Percentiles rank a stretch among this genome's conserved stretches.
These are phyloP conservation scores for Meda fulgida DNA, from an alignment of 2,797 vertebrate genomes.

Conservation along the genomic window DNA sequence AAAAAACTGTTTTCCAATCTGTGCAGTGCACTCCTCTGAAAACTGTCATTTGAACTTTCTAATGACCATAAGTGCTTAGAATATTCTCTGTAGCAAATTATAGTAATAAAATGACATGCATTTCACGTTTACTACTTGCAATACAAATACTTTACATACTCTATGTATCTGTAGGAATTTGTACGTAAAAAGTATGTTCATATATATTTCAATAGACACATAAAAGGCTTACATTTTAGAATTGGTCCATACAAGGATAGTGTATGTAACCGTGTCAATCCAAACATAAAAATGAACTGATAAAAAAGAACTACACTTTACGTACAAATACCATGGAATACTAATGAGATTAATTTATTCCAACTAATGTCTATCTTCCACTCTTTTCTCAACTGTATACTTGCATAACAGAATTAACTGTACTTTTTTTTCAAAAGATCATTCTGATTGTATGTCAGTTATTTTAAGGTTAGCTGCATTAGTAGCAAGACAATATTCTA, in stretches of 20 bases:
- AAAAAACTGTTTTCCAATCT: constrained; percentile 44
- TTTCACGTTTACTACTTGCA: constrained; percentile 53
- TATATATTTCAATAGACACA: constrained; percentile 25
- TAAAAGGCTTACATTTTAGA: neutral
- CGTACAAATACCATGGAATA: neutral
- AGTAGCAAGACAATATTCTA: neutral
- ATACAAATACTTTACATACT: constrained; percentile 46
- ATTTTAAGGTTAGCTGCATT: neutral
- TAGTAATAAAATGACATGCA: constrained; percentile 45
- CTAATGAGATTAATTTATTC: constrained; percentile 1
- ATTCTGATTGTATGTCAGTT: neutral
- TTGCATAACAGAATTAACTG: neutral
- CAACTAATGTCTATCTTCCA: neutral
- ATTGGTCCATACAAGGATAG: neutral
- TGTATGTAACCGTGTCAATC: neutral
- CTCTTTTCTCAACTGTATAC: constrained; percentile 24
- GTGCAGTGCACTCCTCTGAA: constrained; percentile 69
- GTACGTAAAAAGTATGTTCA: constrained; percentile 29
- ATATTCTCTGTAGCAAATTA: constrained; percentile 76
- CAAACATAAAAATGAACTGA: neutral
- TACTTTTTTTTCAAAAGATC: neutral
- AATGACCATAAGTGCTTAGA: constrained; percentile 83
- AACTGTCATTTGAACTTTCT: constrained; percentile 68
- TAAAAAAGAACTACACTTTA: neutral
- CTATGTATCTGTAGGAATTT: constrained; percentile 21